Percentiles rank a stretch among this genome's conserved stretches.
These are phyloP conservation scores for Olivierus martensii DNA, from an alignment of 1,140 invertebrate genomes.

Conservation along the genomic window DNA sequence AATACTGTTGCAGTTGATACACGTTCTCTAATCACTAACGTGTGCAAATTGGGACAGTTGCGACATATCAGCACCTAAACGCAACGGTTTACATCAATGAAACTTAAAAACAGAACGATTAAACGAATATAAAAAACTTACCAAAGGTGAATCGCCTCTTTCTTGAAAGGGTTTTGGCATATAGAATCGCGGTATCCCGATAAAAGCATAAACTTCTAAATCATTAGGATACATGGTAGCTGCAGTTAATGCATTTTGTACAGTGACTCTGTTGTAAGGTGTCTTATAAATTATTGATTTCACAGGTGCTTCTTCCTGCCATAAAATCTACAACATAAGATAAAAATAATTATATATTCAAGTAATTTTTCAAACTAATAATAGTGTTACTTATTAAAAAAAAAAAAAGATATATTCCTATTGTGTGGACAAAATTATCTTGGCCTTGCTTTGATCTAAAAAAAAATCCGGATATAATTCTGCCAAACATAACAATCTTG, in stretches of 20 bases:
- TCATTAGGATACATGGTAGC: slow-evolving; percentile 43
- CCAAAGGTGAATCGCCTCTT: slow-evolving; percentile 45
- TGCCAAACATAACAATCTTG: too few relatives aligned
- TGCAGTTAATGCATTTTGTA: slow-evolving; percentile 34
- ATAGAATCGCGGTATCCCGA: slow-evolving; percentile 43
- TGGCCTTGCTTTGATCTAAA: too few relatives aligned
- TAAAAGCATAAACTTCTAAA: slow-evolving; percentile 43
- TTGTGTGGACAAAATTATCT: too few relatives aligned
- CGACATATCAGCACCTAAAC: slow-evolving; percentile 14
- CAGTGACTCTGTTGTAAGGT: slow-evolving; percentile 38
- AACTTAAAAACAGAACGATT: too few relatives aligned
- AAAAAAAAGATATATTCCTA: too few relatives aligned
- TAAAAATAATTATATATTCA: too few relatives aligned
- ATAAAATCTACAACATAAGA: slow-evolving; percentile 26
- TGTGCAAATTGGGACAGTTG: slow-evolving; percentile 38
- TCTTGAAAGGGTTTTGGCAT: slow-evolving; percentile 45
- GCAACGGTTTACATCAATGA: too few relatives aligned
- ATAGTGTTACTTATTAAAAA: too few relatives aligned
- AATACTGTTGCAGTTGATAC: slow-evolving; percentile 64
- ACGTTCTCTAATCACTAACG: slow-evolving; percentile 55
- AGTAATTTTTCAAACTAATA: too few relatives aligned
- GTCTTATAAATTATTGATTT: slow-evolving; percentile 50
- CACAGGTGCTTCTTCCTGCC: slow-evolving; percentile 46
- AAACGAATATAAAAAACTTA: slow-evolving; percentile 23
- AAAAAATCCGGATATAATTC: too few relatives aligned